Evolutionary conservation across 2,888 invertebrate genomes (phyloP).

Genomic region (Argyresthia goedartella): DNA sequence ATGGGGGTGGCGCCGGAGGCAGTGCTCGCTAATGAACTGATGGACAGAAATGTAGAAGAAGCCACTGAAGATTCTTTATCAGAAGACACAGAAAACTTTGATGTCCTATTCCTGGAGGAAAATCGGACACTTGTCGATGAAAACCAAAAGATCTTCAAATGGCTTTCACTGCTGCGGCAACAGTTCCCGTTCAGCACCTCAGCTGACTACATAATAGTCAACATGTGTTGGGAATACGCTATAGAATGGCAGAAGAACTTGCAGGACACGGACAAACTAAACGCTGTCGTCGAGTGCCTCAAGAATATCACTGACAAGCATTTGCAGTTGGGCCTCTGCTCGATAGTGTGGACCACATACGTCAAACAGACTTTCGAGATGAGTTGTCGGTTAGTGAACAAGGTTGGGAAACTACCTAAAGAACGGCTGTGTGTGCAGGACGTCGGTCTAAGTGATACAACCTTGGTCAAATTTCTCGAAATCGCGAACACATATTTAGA

Average conservation of each 20-base stretch:
- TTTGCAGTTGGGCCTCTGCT: slow-evolving; percentile 83
- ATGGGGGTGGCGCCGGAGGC: slow-evolving; percentile 78
- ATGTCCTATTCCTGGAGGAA: slow-evolving; percentile 42
- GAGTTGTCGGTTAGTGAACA: slow-evolving; percentile 81
- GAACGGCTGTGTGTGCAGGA: slow-evolving; percentile 86
- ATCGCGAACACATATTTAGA: slow-evolving; percentile 58
- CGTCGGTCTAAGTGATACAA: slow-evolving; percentile 76
- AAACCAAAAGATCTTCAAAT: slow-evolving; percentile 69
- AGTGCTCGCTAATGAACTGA: slow-evolving; percentile 66
- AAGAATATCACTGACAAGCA: slow-evolving; percentile 74
- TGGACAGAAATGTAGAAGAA: slow-evolving; percentile 27
- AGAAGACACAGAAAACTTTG: slow-evolving; percentile 24
- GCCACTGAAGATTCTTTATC: slow-evolving; percentile 8
- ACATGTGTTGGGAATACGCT: slow-evolving; percentile 94
- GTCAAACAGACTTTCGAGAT: slow-evolving; percentile 85
- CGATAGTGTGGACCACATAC: slow-evolving; percentile 91
- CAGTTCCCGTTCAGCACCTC: slow-evolving; percentile 91
- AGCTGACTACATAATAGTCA: slow-evolving; percentile 82
- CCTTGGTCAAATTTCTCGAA: slow-evolving; percentile 64
- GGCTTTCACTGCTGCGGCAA: slow-evolving; percentile 74
- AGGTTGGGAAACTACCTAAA: slow-evolving; percentile 87
- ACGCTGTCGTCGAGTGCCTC: slow-evolving; percentile 79
- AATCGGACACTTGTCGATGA: slow-evolving; percentile 41
- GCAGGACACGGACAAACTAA: slow-evolving; percentile 74
- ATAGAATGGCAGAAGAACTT: slow-evolving; percentile 88